Conservation (phyloP, 2,888 invertebrate species). For the Acanthacorydalis orientalis region DNA sequence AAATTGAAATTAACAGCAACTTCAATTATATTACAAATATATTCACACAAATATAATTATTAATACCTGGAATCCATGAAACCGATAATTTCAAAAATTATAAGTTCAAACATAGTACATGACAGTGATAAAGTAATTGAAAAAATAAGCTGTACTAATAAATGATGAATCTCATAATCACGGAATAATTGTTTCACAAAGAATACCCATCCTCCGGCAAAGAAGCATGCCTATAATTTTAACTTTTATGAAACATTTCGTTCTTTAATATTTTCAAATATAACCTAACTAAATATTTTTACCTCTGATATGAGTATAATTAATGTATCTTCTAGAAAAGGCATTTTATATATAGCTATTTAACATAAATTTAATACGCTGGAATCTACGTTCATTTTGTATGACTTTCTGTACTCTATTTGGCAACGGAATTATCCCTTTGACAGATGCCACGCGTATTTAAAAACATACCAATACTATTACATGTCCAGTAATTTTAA, state of each 20-base stretch:
- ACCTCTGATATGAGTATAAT: constrained; percentile 73
- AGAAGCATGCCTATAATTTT: constrained; percentile 68
- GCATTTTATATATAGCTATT: constrained; percentile 36
- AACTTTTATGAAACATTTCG: constrained; percentile 2
- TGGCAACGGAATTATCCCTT: too few species aligned
- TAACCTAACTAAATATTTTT: constrained; percentile 9
- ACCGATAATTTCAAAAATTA: constrained; percentile 97
- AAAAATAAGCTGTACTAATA: constrained; percentile 87
- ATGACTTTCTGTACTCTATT: neutral
- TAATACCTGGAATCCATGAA: constrained; percentile 75
- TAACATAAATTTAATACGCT: neutral
- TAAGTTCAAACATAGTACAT: constrained; percentile 97
- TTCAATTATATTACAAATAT: constrained; percentile 5
- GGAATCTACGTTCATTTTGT: neutral
- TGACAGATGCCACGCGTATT: too few species aligned
- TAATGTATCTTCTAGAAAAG: constrained; percentile 66
- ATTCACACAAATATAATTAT: constrained; percentile 10
- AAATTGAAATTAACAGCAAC: constrained; percentile 15
- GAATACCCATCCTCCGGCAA: constrained; percentile 94
- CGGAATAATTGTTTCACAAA: constrained; percentile 93
- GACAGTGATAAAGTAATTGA: constrained; percentile 91
- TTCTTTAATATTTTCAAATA: neutral
- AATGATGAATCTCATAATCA: constrained; percentile 94
- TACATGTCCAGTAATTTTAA: too few species aligned
- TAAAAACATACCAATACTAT: too few species aligned